A percentile compares a stretch with the other conserved stretches of the same genome.
These are phyloP conservation scores for Lacanobia oleracea DNA, from an alignment of 2,888 invertebrate species.

Conservation along the genomic window DNA sequence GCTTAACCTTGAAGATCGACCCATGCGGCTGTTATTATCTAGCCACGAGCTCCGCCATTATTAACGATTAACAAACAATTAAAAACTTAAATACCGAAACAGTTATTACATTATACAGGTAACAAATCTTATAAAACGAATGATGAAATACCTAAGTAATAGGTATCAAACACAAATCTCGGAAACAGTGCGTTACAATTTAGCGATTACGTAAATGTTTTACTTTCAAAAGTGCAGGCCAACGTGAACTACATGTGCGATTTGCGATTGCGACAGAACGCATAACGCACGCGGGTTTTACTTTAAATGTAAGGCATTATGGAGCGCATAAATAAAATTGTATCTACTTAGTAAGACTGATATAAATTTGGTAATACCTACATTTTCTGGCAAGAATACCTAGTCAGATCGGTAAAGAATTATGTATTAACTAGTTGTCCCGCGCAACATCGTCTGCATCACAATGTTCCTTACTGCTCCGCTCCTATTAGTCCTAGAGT, in stretches of 20 bases:
- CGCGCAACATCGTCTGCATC: too few species aligned
- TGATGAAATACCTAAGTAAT: conserved; percentile 44
- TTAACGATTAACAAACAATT: conserved; percentile 22
- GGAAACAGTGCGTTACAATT: conserved; percentile 67
- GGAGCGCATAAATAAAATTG: conserved; percentile 15
- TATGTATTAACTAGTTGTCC: too few species aligned
- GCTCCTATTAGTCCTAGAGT: too few species aligned
- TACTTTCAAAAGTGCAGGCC: conserved; percentile 50
- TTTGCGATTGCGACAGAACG: conserved; percentile 55
- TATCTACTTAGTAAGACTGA: not conserved
- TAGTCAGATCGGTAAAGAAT: not conserved
- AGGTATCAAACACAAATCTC: conserved; percentile 28
- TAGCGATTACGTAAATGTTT: conserved; percentile 56
- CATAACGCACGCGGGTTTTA: conserved; percentile 28
- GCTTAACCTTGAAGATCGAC: too few species aligned
- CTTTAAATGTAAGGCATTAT: conserved; percentile 24
- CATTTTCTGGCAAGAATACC: not conserved
- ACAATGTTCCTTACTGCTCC: too few species aligned
- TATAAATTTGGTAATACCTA: conserved; percentile 29
- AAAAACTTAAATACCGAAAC: conserved; percentile 20
- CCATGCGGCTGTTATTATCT: too few species aligned
- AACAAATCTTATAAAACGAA: conserved; percentile 29
- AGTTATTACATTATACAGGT: conserved; percentile 25
- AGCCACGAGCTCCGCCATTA: too few species aligned
- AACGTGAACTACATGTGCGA: conserved; percentile 46